Base-by-base conservation (phyloP, 2,888 invertebrate genomes). In the Disparrhopalites patrizii region DNA sequence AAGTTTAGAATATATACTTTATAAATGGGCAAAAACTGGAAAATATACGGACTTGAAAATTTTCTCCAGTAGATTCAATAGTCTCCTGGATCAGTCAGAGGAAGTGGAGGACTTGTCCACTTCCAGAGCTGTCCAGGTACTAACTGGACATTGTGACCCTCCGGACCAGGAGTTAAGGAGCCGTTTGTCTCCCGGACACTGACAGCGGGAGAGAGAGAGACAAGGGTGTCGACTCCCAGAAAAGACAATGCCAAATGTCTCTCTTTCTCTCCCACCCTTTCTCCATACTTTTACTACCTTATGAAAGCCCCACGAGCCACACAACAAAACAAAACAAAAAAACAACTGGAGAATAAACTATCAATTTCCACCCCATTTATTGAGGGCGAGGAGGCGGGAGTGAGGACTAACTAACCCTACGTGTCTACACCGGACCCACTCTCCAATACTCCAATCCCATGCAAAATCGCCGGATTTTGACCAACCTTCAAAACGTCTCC, bases 91-190 rank as follows among this genome's bases (percentile, higher is more conserved):
- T n/a, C n/a, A n/a, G n/a, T n/a, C n/a, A n/a, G n/a, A n/a, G 27
- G 15, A 54, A 1, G 15, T 27, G 8, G 13, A 40, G 47, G n/a
- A 47, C 47, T 23, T 47, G 47, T 47, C 25, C 47, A 23, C 20
- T 47, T n/a, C 47, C 28, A 63, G 25, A 31, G 63, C 63, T 63
- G 55, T 63, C 38, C 33, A 62, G 20, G 31, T 54, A 63, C 63
- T 63, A 55, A 63, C 47, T 23, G 40, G 55, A 47, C 47, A 55
- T 40, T 55, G 55, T 54, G 40, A 63, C 54, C n/a, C n/a, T n/a
- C 63, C 18, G 63, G 62, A 54, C 54, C 36, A 40, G 27, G 55
- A 63, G 33, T 61, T 61, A 61, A 30, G 31, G 30, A 60, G 47
- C 23, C 31, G n/a, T 36, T 20, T 50, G 50, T 5, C 50, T 20